Conservation (phyloP, 2,113 vertebrate genomes). For the Helogale parvula region DNA sequence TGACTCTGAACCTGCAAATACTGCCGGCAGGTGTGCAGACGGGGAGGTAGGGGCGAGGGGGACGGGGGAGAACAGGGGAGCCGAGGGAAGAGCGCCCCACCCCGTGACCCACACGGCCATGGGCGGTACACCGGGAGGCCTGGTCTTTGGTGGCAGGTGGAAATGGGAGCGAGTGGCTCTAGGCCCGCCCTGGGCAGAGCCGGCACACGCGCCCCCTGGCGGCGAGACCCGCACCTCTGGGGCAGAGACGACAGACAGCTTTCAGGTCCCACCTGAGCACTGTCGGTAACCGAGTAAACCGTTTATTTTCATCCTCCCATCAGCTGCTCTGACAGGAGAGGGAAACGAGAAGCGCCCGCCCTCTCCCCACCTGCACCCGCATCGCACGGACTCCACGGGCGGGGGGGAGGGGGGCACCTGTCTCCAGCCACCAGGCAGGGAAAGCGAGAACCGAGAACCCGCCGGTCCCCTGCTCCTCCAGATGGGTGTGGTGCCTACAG, state of each 20-base stretch:
- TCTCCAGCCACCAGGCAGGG: background rate
- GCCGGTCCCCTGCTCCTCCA: accelerated
- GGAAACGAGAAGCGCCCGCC: background rate
- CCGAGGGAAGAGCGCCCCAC: too few species aligned
- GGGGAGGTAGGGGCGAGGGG: background rate
- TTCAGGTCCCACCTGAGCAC: background rate
- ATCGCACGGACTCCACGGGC: background rate
- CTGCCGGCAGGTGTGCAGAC: background rate
- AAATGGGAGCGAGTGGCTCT: background rate
- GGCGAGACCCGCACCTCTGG: accelerated
- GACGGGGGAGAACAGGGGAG: background rate
- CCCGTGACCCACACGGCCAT: accelerated
- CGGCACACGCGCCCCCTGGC: background rate
- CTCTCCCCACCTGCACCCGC: background rate
- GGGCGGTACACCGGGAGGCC: background rate
- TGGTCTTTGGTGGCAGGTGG: background rate
- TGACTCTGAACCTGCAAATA: background rate
- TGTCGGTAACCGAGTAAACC: background rate
- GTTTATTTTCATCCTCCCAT: background rate
- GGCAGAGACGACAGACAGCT: background rate
- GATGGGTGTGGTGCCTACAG: accelerated
- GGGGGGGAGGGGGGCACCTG: background rate
- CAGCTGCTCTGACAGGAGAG: background rate
- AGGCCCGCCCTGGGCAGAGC: background rate
- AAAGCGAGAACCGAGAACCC: background rate